These are phyloP conservation scores for Dromaius novaehollandiae DNA, from an alignment of 2,113 vertebrate species.

Conservation along the genomic window DNA sequence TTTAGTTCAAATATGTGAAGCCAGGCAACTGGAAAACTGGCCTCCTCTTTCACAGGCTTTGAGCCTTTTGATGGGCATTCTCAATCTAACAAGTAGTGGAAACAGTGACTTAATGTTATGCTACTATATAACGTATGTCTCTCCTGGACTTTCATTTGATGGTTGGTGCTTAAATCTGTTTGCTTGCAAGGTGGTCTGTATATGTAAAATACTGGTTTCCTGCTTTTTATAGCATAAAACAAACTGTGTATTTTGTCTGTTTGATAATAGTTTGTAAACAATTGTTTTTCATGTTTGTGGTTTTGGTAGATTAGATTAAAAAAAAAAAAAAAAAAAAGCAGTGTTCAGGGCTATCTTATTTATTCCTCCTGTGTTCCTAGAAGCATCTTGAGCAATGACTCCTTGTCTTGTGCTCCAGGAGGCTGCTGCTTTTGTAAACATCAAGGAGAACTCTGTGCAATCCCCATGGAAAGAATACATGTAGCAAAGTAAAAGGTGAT, in stretches of 20 bases:
- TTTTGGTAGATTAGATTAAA: background rate
- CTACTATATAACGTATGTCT: background rate
- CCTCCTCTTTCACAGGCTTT: background rate
- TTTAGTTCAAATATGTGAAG: background rate
- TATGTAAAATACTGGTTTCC: background rate
- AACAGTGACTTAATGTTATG: background rate
- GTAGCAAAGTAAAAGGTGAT: background rate
- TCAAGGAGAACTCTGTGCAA: background rate
- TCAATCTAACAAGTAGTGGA: background rate
- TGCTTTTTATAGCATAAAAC: background rate
- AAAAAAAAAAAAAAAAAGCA: background rate
- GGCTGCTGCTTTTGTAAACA: background rate
- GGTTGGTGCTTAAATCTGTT: background rate
- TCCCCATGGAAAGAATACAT: background rate
- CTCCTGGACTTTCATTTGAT: background rate
- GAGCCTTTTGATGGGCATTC: background rate
- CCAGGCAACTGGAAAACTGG: background rate
- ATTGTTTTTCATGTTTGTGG: background rate
- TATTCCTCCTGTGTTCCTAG: background rate
- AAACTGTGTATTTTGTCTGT: background rate
- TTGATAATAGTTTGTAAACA: background rate
- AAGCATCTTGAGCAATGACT: background rate
- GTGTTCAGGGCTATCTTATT: background rate
- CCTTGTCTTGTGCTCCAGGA: background rate
- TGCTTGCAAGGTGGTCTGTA: background rate